Evolutionary conservation across 2,113 vertebrate species (phyloP).

Genomic region (Delphinus delphis): DNA sequence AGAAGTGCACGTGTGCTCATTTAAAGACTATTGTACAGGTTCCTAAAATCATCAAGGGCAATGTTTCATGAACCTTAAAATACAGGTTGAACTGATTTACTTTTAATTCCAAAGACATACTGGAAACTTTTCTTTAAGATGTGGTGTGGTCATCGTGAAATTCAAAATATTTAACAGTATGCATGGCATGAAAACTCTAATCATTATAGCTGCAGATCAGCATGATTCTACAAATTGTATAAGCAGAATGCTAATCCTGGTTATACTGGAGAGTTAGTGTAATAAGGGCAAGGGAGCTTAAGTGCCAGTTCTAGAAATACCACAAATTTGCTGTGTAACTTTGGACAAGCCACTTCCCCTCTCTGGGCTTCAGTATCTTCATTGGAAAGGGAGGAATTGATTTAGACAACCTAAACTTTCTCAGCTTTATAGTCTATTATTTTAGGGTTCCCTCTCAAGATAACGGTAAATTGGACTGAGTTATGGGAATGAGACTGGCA

Average conservation of each 20-base stretch:
- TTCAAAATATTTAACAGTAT: neutral
- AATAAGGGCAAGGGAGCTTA: neutral
- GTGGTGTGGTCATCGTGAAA: neutral
- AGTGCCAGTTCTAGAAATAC: neutral
- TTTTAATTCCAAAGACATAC: neutral
- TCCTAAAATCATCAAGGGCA: neutral
- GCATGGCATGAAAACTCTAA: neutral
- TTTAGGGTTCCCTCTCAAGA: neutral
- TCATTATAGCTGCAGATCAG: neutral
- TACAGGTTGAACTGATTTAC: neutral
- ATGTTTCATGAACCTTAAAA: neutral
- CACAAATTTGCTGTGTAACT: neutral
- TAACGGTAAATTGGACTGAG: neutral
- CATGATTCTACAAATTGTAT: neutral
- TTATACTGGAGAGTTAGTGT: fast-evolving
- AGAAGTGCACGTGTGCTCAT: fast-evolving
- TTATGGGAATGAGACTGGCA: neutral
- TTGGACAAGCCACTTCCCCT: neutral
- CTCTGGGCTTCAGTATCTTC: neutral
- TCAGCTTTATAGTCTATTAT: neutral
- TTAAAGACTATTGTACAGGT: neutral
- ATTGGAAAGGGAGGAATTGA: neutral
- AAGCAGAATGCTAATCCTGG: neutral
- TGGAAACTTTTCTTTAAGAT: neutral
- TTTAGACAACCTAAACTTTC: neutral